phyloP scores from a whole-genome alignment of 2,888 invertebrate species.

The Amblyteles armatorius region DNA sequence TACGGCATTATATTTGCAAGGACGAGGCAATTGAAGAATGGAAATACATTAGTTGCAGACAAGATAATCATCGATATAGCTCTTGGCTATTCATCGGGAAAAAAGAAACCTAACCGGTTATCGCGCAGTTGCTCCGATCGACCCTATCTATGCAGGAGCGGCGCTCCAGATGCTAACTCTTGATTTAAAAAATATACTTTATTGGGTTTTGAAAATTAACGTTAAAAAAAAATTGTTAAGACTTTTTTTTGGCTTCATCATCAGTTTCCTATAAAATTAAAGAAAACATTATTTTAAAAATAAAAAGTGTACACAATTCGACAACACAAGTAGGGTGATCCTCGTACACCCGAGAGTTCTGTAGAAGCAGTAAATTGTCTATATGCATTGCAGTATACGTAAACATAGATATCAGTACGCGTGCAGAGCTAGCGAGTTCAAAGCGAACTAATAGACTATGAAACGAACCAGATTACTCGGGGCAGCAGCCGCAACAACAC shows the following conservation, averaged over 20 bases:
- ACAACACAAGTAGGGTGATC: neutral
- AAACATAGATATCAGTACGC: slow-evolving; percentile 11
- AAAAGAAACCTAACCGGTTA: neutral
- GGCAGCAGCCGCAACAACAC: neutral
- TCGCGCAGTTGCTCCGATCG: neutral
- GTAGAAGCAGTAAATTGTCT: slow-evolving; percentile 40
- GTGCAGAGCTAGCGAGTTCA: slow-evolving; percentile 32
- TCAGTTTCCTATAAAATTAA: neutral
- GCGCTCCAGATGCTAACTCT: too few species aligned
- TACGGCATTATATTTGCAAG: slow-evolving; percentile 3
- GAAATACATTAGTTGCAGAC: neutral
- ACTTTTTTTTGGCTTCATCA: neutral
- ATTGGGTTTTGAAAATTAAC: too few species aligned
- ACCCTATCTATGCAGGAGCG: neutral
- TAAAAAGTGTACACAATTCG: neutral
- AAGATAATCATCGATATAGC: neutral
- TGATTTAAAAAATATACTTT: too few species aligned
- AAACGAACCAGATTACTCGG: slow-evolving; percentile 58
- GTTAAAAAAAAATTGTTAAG: too few species aligned
- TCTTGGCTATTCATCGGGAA: neutral
- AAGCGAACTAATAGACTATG: slow-evolving; percentile 59
- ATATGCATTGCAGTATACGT: slow-evolving; percentile 24
- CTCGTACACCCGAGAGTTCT: slow-evolving; percentile 2
- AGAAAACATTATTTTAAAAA: neutral
- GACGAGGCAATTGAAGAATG: slow-evolving; percentile 10